Conservation (phyloP, 2,888 invertebrate species). For the Subacronicta megacephala region DNA sequence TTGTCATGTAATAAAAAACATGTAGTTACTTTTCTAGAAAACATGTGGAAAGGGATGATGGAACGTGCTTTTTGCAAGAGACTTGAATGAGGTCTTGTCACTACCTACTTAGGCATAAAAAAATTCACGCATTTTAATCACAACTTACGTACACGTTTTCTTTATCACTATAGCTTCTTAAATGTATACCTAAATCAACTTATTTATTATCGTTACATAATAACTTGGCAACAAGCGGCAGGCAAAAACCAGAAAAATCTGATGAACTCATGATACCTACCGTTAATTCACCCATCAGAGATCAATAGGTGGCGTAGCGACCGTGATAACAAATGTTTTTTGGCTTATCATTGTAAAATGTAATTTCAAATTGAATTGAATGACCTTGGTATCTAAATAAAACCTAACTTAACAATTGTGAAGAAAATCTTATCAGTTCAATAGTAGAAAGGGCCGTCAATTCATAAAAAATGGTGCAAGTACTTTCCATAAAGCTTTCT, state of each 20-base stretch:
- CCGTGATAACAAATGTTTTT: constrained; percentile 44
- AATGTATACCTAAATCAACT: constrained; percentile 3
- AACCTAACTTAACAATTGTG: constrained; percentile 26
- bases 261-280: constrained; percentile 39
- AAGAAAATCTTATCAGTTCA: constrained; percentile 27
- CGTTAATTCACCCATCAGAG: constrained; percentile 52
- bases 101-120: no score
- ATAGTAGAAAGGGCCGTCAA: constrained; percentile 11
- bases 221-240: constrained; percentile 36
- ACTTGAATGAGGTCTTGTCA: no score
- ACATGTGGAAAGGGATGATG: no score
- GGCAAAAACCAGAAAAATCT: constrained; percentile 45
- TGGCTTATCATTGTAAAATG: constrained; percentile 23
- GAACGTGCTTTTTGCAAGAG: no score
- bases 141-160: constrained; percentile 26
- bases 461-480: constrained; percentile 4
- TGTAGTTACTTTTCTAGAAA: no score
- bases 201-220: constrained; percentile 43
- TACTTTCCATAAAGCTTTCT: constrained; percentile 33
- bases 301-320: constrained; percentile 70
- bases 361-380: constrained; percentile 31
- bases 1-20: no score
- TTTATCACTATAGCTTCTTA: constrained; percentile 26
- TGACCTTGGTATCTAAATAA: constrained; percentile 51
- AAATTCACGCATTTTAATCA: constrained; percentile 41